Evolutionary conservation across 2,797 vertebrate genomes (phyloP).

Genomic region (Crenuchus spilurus): DNA sequence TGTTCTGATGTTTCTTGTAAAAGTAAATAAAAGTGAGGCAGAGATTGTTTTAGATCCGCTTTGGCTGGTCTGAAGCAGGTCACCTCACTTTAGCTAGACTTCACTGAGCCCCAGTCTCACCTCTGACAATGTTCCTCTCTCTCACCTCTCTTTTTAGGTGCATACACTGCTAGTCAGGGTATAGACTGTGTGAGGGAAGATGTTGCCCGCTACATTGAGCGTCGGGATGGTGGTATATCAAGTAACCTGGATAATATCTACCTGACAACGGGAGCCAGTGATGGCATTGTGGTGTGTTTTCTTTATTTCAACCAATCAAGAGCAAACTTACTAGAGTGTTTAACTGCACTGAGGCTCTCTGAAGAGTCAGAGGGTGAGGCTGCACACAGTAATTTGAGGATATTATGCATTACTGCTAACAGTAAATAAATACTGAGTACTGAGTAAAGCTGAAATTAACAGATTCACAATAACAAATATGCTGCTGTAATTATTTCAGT

Average conservation of each 20-base stretch:
- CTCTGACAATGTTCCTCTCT: slow-evolving; percentile 1
- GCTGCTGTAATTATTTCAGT: too few species aligned
- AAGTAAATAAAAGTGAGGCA: too few species aligned
- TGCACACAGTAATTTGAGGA: too few species aligned
- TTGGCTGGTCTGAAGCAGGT: background rate
- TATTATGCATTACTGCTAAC: too few species aligned
- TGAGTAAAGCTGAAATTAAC: too few species aligned
- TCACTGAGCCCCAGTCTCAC: background rate
- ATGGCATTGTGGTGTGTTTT: slow-evolving; percentile 84
- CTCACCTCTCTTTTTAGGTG: slow-evolving; percentile 67
- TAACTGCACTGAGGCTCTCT: too few species aligned
- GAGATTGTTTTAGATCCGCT: too few species aligned
- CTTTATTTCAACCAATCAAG: background rate
- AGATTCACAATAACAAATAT: too few species aligned
- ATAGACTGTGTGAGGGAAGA: slow-evolving; percentile 84
- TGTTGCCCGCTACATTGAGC: slow-evolving; percentile 83
- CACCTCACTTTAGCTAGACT: background rate
- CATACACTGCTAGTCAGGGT: slow-evolving; percentile 89
- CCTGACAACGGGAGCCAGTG: slow-evolving; percentile 89
- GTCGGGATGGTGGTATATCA: slow-evolving; percentile 83
- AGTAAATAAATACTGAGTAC: too few species aligned
- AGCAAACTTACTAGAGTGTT: too few species aligned
- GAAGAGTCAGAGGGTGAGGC: too few species aligned
- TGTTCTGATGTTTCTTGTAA: too few species aligned
- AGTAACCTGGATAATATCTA: slow-evolving; percentile 83